These are phyloP conservation scores for Acronicta alni DNA, from an alignment of 2,888 invertebrate species.

Conservation along the genomic window DNA sequence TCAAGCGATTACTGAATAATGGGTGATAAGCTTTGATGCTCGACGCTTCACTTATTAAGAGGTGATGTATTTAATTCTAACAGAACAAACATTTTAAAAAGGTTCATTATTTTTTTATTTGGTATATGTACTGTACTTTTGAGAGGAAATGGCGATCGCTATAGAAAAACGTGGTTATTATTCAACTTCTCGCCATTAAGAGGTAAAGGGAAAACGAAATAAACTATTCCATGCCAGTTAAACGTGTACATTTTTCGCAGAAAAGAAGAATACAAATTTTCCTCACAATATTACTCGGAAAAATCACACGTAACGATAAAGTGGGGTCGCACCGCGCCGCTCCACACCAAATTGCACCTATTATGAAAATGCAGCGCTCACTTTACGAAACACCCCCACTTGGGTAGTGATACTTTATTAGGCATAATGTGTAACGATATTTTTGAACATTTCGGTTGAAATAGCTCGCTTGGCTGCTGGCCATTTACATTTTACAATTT, in stretches of 20 bases:
- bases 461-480: neutral
- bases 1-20: slow-evolving; percentile 52
- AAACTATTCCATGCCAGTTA: no score
- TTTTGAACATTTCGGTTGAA: slow-evolving; percentile 29
- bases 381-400: slow-evolving; percentile 44
- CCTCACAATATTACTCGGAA: slow-evolving; percentile 39
- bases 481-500: slow-evolving; percentile 20
- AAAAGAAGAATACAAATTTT: slow-evolving; percentile 23
- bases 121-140: no score
- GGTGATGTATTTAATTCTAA: neutral
- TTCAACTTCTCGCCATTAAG: no score
- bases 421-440: slow-evolving; percentile 40
- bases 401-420: slow-evolving; percentile 49
- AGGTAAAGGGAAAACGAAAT: no score
- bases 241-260: no score
- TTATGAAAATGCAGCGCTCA: slow-evolving; percentile 51
- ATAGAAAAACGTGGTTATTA: no score
- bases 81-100: no score
- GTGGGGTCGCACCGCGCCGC: slow-evolving; percentile 35
- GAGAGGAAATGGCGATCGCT: no score
- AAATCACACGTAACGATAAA: slow-evolving; percentile 48
- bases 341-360: slow-evolving; percentile 45
- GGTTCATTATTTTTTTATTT: no score
- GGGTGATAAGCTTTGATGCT: slow-evolving; percentile 6
- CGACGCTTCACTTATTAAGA: neutral